phyloP scores from a whole-genome alignment of 2,888 invertebrate species.

The Polietes domitor region DNA sequence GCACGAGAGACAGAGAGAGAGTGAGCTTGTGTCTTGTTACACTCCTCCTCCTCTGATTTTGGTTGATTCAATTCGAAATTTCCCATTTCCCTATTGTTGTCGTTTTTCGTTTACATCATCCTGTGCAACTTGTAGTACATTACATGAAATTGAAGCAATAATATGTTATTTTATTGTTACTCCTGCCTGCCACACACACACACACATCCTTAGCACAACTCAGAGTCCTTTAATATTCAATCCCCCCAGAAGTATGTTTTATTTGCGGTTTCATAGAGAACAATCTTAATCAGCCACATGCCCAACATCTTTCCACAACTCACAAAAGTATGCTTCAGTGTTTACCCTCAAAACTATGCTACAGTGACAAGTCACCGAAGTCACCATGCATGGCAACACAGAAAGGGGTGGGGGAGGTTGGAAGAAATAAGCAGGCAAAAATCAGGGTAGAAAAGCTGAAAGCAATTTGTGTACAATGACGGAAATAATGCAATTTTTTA shows the following conservation, averaged over 20 bases:
- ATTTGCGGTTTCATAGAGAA: slow-evolving; percentile 4
- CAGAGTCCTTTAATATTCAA: neutral
- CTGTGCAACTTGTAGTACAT: slow-evolving; percentile 1
- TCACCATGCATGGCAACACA: neutral
- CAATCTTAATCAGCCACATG: neutral
- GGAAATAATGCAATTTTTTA: slow-evolving; percentile 55
- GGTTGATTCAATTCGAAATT: neutral
- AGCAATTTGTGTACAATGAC: slow-evolving; percentile 40
- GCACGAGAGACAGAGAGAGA: too few species aligned
- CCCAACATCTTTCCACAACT: too few species aligned
- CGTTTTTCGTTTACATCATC: neutral
- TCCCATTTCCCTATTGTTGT: neutral
- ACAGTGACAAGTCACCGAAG: neutral
- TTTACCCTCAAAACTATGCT: neutral
- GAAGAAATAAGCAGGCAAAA: too few species aligned
- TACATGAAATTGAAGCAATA: slow-evolving; percentile 16
- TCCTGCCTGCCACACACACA: neutral
- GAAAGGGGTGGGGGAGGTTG: neutral
- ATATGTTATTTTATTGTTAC: slow-evolving; percentile 5
- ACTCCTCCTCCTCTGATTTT: neutral
- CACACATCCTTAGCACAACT: neutral
- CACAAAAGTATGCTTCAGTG: neutral
- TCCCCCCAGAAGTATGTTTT: slow-evolving; percentile 17
- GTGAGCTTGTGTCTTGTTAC: neutral
- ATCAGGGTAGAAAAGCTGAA: neutral